phyloP scores from a whole-genome alignment of 1,140 invertebrate species.

The Pogonus chalceus region DNA sequence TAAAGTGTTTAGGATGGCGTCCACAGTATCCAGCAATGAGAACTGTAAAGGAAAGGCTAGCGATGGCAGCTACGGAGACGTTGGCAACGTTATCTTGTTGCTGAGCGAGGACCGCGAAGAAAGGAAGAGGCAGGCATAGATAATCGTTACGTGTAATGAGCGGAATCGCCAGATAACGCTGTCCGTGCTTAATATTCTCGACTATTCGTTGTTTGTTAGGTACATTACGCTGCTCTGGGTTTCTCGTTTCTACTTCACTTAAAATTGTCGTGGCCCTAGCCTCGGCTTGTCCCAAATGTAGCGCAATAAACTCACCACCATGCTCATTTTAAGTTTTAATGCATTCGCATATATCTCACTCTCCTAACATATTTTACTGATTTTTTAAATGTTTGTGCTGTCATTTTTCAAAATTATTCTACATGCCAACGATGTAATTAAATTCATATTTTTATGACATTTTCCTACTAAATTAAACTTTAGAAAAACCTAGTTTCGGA shows the following conservation, averaged over 20 bases:
- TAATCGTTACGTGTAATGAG: slow-evolving; percentile 21
- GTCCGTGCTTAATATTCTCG: slow-evolving; percentile 23
- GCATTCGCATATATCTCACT: not conserved
- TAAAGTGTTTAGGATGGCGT: not conserved
- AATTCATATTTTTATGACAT: too few relatives aligned
- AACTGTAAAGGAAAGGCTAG: too few relatives aligned
- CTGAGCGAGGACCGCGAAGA: not conserved
- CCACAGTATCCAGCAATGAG: not conserved
- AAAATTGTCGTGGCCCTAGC: too few relatives aligned
- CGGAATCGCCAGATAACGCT: slow-evolving; percentile 21
- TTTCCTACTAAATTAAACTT: too few relatives aligned
- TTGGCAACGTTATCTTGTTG: not conserved
- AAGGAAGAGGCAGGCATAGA: slow-evolving; percentile 10
- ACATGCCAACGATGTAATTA: too few relatives aligned
- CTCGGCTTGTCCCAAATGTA: not conserved
- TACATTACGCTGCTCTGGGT: not conserved
- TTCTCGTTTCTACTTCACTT: slow-evolving; percentile 1
- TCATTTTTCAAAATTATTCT: too few relatives aligned
- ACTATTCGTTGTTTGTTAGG: slow-evolving; percentile 25
- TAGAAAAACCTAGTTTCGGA: too few relatives aligned
- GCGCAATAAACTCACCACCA: not conserved
- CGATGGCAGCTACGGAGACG: too few relatives aligned
- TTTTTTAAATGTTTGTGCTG: too few relatives aligned
- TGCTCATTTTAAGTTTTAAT: slow-evolving; percentile 1
- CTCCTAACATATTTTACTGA: too few relatives aligned